Percentiles rank a stretch among this genome's conserved stretches.
phyloP scores from a whole-genome alignment of 2,797 vertebrate species.

The Microcaecilia unicolor region DNA sequence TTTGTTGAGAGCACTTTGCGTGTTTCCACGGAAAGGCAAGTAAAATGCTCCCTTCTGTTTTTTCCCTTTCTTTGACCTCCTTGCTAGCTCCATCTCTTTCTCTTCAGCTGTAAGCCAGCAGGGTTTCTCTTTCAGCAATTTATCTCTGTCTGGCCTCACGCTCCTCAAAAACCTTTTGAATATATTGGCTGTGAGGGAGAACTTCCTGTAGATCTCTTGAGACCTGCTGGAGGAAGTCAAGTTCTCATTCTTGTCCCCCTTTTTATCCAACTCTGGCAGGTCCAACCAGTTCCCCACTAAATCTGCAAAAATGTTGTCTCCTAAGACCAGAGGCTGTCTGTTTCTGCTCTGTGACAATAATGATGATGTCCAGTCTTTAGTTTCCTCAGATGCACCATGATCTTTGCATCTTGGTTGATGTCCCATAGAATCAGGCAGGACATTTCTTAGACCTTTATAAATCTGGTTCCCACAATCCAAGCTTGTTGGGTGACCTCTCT shows the following conservation, averaged over 20 bases:
- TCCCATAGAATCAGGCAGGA: background rate
- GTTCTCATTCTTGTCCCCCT: slow-evolving; percentile 55
- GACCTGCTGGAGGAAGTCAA: slow-evolving; percentile 57
- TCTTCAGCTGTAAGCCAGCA: slow-evolving; percentile 72
- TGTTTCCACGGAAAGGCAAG: slow-evolving; percentile 59
- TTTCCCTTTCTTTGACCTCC: slow-evolving; percentile 70
- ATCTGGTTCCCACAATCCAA: background rate
- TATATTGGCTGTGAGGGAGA: slow-evolving; percentile 87
- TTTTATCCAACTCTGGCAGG: slow-evolving; percentile 73
- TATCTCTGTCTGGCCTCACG: slow-evolving; percentile 81
- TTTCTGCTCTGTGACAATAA: slow-evolving; percentile 86
- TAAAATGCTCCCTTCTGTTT: slow-evolving; percentile 76
- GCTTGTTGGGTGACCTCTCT: background rate
- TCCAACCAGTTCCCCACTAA: slow-evolving; percentile 95
- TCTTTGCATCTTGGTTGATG: background rate
- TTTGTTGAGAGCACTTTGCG: slow-evolving; percentile 53
- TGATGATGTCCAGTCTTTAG: slow-evolving; percentile 85
- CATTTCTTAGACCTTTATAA: background rate
- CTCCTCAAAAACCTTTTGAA: slow-evolving; percentile 91
- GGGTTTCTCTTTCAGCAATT: slow-evolving; percentile 84
- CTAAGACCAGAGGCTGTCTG: slow-evolving; percentile 84
- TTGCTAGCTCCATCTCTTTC: slow-evolving; percentile 57
- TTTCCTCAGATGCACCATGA: slow-evolving; percentile 45
- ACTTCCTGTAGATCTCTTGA: slow-evolving; percentile 80
- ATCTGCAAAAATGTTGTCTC: slow-evolving; percentile 91